Evolutionary conservation across 2,113 vertebrate genomes (phyloP).

Genomic region (Eulemur rufifrons): DNA sequence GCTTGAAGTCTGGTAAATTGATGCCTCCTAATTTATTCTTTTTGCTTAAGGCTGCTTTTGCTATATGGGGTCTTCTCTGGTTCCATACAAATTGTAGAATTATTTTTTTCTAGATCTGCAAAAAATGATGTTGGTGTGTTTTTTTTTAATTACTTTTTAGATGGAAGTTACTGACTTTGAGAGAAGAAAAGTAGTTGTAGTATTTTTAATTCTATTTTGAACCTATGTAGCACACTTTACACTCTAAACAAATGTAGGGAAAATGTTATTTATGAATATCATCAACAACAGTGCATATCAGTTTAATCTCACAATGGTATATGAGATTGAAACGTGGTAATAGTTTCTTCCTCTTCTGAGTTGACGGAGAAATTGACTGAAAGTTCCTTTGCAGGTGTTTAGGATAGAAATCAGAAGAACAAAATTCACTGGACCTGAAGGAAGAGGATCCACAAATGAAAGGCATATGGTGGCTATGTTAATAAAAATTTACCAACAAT

Average conservation of each 20-base stretch:
- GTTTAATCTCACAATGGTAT: not conserved
- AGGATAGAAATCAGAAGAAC: not conserved
- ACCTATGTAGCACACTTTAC: not conserved
- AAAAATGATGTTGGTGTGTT: too few species aligned
- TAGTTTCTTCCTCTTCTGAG: not conserved
- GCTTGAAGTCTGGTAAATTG: too few species aligned
- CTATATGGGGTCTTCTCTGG: too few species aligned
- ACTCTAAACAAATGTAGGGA: not conserved
- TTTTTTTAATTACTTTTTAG: not conserved
- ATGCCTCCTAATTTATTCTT: too few species aligned
- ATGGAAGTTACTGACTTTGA: not conserved
- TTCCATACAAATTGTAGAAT: too few species aligned
- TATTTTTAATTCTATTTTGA: conserved; percentile 3
- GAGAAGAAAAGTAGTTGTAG: not conserved
- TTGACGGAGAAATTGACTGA: not conserved
- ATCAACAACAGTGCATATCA: not conserved
- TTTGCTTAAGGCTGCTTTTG: too few species aligned
- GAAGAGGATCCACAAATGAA: not conserved
- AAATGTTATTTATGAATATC: not conserved
- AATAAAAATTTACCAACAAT: not conserved
- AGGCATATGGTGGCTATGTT: not conserved
- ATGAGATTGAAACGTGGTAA: not conserved
- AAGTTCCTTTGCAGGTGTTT: not conserved
- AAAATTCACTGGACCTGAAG: not conserved
- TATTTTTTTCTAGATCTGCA: too few species aligned